Evolutionary conservation across 2,888 invertebrate species (phyloP), one percentile per base, ranked within the genome.

Genomic region (Drosophila lacicola): DNA sequence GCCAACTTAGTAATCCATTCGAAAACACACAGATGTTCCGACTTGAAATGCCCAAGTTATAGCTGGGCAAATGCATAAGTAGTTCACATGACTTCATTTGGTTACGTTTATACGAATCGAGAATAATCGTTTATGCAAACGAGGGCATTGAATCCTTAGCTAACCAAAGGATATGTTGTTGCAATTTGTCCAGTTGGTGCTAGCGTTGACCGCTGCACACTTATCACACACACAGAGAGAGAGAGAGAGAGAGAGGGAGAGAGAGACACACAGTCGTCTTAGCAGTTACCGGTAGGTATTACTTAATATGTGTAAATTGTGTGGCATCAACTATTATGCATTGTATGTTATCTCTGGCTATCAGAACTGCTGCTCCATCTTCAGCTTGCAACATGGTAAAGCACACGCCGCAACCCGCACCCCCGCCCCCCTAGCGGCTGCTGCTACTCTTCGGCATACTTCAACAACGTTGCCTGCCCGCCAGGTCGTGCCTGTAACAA

Each of bases 261-360:
- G 13, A 29, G 19, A 44, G 58, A 47, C 42, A 65, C 56, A 42
- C 64, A 64, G 49, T 62, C 74, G 44, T 44, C 55, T 44, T 58
- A 62, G 50, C 66, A 74, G 77, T 78, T 72, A 74, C 85, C 89
- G 85, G 84, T 77, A 77, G 29, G 87, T 80, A 86, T 84, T 82
- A 87, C 78, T 87, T 87, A 87, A 90, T 84, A 88, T 88, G 88
- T 89, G 89, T 75, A 90, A 88, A 88, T 89, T 89, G 88, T 85
- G 88, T 78, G 89, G 88, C 89, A 87, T 84, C 84, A 86, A 87
- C 87, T 88, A 87, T 79, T 88, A 87, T 78, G 84, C 84, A 89
- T 88, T 78, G 81, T 76, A 73, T 75, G 88, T 80, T 88, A 83
- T 83, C 83, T 83, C 65, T 53, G 58, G 70, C 78, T 83, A 88